Base-by-base conservation (phyloP, 2,797 vertebrate species). In the Phylloscopus collybita region DNA sequence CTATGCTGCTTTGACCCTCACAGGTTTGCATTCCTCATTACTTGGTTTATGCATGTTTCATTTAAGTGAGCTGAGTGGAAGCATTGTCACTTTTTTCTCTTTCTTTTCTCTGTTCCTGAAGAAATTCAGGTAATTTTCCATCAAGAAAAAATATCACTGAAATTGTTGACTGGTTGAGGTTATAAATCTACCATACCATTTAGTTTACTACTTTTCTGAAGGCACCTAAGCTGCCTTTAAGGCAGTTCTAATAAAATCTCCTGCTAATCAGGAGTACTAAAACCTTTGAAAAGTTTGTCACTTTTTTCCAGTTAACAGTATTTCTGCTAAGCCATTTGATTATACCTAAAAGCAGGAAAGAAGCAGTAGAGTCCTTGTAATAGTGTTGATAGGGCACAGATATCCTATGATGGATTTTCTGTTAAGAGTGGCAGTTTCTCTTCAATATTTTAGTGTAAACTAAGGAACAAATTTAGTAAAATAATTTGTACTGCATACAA, bases 381-480 rank as follows among this genome's bases (percentile, higher is more conserved):
- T 65, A 67, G 8, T 81, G 66, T 69, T 73, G 56, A 47, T 72
- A 50, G 14, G 25, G 51, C 50, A 36, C 57, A 64, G 14, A 19
- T 30, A 78, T 18, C 4, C 1, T 80, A 27, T 70, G 66, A 76
- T 72, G 38, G 49, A 82, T 47, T 4, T 83, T 74, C 45, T 81
- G 56, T 72, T 94, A 74, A 71, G 23, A 88, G 38, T 84, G 26
- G 10, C 25, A 53, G 36, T 92, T 81, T 84, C 49, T 90, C 53
- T 93, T 92, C 76, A 59, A 83, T 84, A 34, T 92, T 87, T 78
- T 45, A 47, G 6, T 60, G 36, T 88, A 92, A 91, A 90, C 54
- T 67, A 65, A 59, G 49, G 34, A 79, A 65, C 4, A 92, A 86
- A 86, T 30, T 88, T 84, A 73, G 34, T 88, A 70, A 87, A 75